These are phyloP conservation scores for Xiphophorus hellerii DNA, from an alignment of 2,113 vertebrate species.

Conservation along the genomic window DNA sequence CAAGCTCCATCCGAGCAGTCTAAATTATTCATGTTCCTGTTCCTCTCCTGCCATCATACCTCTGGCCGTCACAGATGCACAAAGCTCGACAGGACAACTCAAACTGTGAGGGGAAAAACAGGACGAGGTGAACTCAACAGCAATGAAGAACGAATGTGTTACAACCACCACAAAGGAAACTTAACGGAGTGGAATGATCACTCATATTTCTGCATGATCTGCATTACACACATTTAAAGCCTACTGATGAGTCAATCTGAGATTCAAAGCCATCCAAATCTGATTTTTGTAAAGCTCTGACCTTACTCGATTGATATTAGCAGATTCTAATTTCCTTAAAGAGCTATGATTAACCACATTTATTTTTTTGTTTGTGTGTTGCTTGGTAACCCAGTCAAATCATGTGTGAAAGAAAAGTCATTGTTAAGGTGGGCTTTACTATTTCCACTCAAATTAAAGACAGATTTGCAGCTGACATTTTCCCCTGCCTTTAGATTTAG, in stretches of 20 bases:
- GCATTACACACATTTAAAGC: slow-evolving; percentile 31
- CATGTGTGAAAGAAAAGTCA: not conserved
- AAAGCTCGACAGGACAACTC: slow-evolving; percentile 17
- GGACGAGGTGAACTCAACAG: slow-evolving; percentile 11
- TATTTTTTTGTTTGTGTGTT: not conserved
- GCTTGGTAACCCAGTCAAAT: not conserved
- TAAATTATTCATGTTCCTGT: slow-evolving; percentile 62
- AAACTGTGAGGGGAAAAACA: not conserved
- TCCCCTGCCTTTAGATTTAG: not conserved
- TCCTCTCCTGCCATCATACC: slow-evolving; percentile 8
- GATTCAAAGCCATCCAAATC: not conserved
- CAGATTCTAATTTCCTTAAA: not conserved
- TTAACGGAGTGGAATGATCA: not conserved
- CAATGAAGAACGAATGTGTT: not conserved
- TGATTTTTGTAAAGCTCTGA: too few relatives aligned
- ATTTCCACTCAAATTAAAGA: not conserved
- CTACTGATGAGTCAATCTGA: not conserved
- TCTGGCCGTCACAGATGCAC: slow-evolving; percentile 17
- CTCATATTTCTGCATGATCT: not conserved
- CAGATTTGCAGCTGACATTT: not conserved
- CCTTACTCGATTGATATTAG: not conserved
- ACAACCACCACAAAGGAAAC: not conserved
- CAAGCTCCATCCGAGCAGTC: slow-evolving; percentile 27
- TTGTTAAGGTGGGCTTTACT: not conserved
- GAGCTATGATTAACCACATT: not conserved